Evolutionary conservation across 2,797 vertebrate genomes (phyloP).

Genomic region (Prionace glauca): DNA sequence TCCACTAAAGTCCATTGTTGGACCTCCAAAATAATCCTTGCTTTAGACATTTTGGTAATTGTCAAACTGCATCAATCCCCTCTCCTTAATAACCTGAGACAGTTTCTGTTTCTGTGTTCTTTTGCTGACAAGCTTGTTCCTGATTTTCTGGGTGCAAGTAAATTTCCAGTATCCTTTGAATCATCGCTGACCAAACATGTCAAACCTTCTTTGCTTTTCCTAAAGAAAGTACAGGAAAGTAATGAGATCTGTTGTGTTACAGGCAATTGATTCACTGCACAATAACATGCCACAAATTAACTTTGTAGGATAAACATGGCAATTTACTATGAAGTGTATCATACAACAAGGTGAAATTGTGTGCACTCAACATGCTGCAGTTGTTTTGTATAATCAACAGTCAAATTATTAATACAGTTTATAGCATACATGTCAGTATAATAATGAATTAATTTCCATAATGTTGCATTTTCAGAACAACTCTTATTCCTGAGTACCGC

Average conservation of each 20-base stretch:
- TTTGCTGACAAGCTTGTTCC: neutral
- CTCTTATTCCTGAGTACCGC: neutral
- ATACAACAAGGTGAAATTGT: neutral
- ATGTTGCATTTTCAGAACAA: neutral
- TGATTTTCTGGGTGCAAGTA: neutral
- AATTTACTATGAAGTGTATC: neutral
- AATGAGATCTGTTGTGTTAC: neutral
- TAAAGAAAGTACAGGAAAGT: neutral
- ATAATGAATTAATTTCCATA: slow-evolving; percentile 1
- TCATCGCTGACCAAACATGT: neutral
- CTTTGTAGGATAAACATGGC: neutral
- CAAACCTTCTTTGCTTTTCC: neutral
- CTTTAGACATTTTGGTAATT: neutral
- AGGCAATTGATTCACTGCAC: neutral
- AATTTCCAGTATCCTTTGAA: neutral
- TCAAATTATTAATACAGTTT: neutral
- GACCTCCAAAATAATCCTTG: neutral
- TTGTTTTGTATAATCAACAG: neutral
- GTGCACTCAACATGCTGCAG: neutral
- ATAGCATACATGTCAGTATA: neutral
- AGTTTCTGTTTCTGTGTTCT: neutral
- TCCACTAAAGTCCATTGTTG: neutral
- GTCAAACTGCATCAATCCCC: neutral
- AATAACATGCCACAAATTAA: neutral
- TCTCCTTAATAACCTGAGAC: neutral